These are phyloP conservation scores for Oostethus manadensis DNA, from an alignment of 2,113 vertebrate species.

Conservation along the genomic window DNA sequence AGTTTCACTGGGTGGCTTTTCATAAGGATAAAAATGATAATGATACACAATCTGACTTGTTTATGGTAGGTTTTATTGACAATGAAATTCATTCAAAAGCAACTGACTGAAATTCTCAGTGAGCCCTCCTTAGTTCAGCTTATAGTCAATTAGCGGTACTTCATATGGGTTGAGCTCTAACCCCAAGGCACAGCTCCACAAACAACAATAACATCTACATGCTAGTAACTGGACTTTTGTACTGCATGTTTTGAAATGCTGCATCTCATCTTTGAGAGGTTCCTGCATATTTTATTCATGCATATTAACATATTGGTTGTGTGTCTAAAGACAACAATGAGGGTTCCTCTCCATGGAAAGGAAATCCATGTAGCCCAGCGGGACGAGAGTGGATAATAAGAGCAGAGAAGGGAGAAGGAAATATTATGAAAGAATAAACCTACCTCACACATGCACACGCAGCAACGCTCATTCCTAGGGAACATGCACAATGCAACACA, in stretches of 20 bases:
- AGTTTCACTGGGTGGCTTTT: neutral
- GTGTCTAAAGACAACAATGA: slow-evolving; percentile 26
- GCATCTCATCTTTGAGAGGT: neutral
- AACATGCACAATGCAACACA: slow-evolving; percentile 56
- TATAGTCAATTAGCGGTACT: slow-evolving; percentile 41
- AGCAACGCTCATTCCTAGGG: slow-evolving; percentile 43
- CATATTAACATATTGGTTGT: slow-evolving; percentile 19
- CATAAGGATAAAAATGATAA: neutral
- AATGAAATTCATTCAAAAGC: slow-evolving; percentile 10
- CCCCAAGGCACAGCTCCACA: slow-evolving; percentile 19
- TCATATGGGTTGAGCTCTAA: slow-evolving; percentile 34
- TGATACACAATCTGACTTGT: neutral
- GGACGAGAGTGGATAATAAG: slow-evolving; percentile 39
- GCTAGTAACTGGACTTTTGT: slow-evolving; percentile 1
- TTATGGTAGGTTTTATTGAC: neutral
- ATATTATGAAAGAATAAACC: slow-evolving; percentile 30
- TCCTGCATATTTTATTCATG: slow-evolving; percentile 14
- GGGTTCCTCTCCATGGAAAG: slow-evolving; percentile 31
- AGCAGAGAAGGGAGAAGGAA: slow-evolving; percentile 11
- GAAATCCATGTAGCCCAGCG: slow-evolving; percentile 30
- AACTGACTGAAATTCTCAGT: slow-evolving; percentile 27
- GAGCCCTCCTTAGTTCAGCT: slow-evolving; percentile 34
- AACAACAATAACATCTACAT: slow-evolving; percentile 9
- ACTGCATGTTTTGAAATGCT: slow-evolving; percentile 1
- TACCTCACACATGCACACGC: slow-evolving; percentile 8